Conservation (phyloP, 2,797 vertebrate genomes). For the Leptodactylus fallax region DNA sequence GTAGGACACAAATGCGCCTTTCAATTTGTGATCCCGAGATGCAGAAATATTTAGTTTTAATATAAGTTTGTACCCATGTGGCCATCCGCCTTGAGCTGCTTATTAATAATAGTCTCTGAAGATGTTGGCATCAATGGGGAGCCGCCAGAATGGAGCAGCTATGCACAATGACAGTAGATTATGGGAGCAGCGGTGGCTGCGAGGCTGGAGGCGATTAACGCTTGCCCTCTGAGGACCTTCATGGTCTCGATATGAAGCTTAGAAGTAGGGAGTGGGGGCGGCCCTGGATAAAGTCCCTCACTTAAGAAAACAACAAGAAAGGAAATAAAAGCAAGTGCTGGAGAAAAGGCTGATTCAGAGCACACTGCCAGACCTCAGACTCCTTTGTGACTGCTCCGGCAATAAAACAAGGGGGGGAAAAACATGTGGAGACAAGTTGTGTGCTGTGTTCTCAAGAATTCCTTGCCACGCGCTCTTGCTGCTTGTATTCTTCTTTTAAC, state of each 20-base stretch:
- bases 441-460: constrained; percentile 47
- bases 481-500: constrained; percentile 18
- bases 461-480: constrained; percentile 32
- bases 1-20: too few relatives aligned
- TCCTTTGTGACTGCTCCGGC: constrained; percentile 74
- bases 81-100: too few relatives aligned
- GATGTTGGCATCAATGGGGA: too few relatives aligned
- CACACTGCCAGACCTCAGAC: constrained; percentile 81
- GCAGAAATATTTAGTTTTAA: too few relatives aligned
- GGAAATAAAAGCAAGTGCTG: constrained; percentile 25
- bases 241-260: not conserved
- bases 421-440: constrained; percentile 72
- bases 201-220: constrained; percentile 4
- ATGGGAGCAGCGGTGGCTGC: not conserved
- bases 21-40: too few relatives aligned
- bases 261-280: not conserved
- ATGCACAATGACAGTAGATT: not conserved
- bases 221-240: constrained; percentile 14
- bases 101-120: too few relatives aligned
- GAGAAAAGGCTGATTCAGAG: constrained; percentile 48
- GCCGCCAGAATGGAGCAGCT: not conserved
- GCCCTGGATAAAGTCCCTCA: not conserved
- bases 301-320: constrained; percentile 27
- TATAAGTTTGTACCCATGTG: too few relatives aligned
- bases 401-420: constrained; percentile 66